Conservation (phyloP, 2,797 vertebrate species). For the Galaxias olidus region DNA sequence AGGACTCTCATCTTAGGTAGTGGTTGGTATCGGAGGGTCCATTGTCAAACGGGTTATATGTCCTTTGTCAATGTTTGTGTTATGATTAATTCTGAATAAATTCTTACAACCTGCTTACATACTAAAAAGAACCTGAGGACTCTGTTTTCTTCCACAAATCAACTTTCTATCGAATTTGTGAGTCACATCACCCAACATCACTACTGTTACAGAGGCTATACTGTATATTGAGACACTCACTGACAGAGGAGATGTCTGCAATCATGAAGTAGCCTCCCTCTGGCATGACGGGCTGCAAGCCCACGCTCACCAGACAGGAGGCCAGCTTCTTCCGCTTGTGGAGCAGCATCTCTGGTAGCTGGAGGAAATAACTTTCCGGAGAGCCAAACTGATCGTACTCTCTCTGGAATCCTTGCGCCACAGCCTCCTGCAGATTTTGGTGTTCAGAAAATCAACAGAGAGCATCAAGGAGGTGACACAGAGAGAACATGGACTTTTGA, state of each 20-base stretch:
- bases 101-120: too few species aligned
- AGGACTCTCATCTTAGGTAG: too few species aligned
- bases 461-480: too few species aligned
- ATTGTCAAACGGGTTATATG: too few species aligned
- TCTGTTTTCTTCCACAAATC: too few species aligned
- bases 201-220: background rate
- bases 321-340: conserved; percentile 79
- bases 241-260: conserved; percentile 84
- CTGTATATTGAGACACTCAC: conserved; percentile 83
- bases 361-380: conserved; percentile 88
- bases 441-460: background rate
- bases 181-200: too few species aligned
- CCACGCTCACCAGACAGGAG: conserved; percentile 75
- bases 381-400: conserved; percentile 78
- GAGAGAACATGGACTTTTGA: too few species aligned
- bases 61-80: too few species aligned
- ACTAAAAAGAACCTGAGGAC: too few species aligned
- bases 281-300: conserved; percentile 83
- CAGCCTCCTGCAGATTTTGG: conserved; percentile 78
- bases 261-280: conserved; percentile 93
- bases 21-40: too few species aligned
- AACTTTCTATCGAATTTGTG: too few species aligned
- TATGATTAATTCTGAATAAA: too few species aligned
- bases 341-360: conserved; percentile 76
- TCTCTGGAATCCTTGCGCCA: conserved; percentile 82